Evolutionary conservation across 1,140 invertebrate genomes (phyloP), one percentile per base, ranked within the genome.

Genomic region (Caenorhabditis tropicalis): DNA sequence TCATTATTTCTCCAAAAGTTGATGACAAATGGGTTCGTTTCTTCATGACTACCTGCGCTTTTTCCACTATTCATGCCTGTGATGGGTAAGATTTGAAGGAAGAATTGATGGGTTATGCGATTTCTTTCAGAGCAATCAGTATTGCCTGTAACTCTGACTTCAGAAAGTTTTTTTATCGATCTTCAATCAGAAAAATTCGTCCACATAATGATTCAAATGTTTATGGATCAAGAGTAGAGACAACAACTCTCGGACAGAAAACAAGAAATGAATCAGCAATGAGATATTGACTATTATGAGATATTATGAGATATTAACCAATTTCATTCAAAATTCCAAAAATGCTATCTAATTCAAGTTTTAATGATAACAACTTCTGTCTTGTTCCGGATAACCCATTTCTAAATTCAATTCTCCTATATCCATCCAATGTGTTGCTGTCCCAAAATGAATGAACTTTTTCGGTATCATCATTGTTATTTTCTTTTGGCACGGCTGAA

Each of bases 401-500:
- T 81, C 53, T 9, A 85, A 31, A 36, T 81, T 80, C 2, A 85
- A 9, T 6, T 60, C 79, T 12, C 83, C 83, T 1, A 85, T 85
- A 33, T 85, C 79, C 16, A 81, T 58, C 83, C 83, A 85, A 24
- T 58, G 27, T 19, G 49, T 39, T 2, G 83, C 49, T 29, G 10
- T 82, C 15, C 89, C 89, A 79, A 46, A 39, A 24, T 87, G 74
- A 27, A 90, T 89, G 79, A 88, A 90, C 27, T 88, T 81, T 27
- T 85, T 87, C 21, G 89, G 89, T 43, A 90, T 87, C 6, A 65
- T 49, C 15, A 90, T 46, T 56, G 88, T 89, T 48, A 89, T 87
- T 53, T 88, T 86, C n/a, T 87, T 88, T 31, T 88, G 87, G 48
- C 88, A 88, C 21, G 89, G 88, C 88, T 89, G 27, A 51, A 85